Evolutionary conservation across 1,140 invertebrate species (phyloP).

Genomic region (Lepidotrigona ventralis): DNA sequence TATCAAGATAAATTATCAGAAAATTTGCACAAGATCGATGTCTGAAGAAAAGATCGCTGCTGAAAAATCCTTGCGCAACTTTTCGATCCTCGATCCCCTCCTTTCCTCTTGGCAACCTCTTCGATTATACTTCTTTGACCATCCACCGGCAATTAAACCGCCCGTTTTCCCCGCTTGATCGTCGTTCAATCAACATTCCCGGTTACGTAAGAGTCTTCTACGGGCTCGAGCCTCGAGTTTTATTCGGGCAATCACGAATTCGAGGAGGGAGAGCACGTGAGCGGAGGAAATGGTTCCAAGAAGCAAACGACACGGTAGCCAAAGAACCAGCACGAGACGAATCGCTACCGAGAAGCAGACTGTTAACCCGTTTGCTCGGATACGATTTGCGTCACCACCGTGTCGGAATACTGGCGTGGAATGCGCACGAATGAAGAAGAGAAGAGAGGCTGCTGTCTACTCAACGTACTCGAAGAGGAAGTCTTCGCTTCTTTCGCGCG

Average conservation of each 20-base stretch:
- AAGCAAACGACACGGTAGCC: slow-evolving; percentile 44
- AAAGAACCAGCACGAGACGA: slow-evolving; percentile 38
- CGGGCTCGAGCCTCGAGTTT: background rate
- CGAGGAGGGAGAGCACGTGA: background rate
- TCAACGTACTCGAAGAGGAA: background rate
- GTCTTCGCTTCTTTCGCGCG: background rate
- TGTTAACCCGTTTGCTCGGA: slow-evolving; percentile 36
- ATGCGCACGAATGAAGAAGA: background rate
- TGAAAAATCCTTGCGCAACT: background rate
- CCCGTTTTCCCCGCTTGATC: background rate
- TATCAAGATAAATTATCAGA: too few species aligned
- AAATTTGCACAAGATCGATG: too few species aligned
- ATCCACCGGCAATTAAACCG: background rate
- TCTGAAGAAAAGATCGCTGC: background rate
- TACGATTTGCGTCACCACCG: slow-evolving; percentile 50
- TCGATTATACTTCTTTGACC: background rate
- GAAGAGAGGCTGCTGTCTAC: too few species aligned
- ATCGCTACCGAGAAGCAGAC: slow-evolving; percentile 52
- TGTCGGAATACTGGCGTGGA: slow-evolving; percentile 30
- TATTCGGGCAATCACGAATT: slow-evolving; percentile 23
- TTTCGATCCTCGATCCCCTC: background rate
- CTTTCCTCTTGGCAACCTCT: background rate
- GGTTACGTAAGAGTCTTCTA: slow-evolving; percentile 27
- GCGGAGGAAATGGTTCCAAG: slow-evolving; percentile 37
- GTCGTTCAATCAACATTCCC: background rate